Evolutionary conservation across 2,888 invertebrate species (phyloP), one percentile per base, ranked within the genome.

Genomic region (Pterobdella sp.): DNA sequence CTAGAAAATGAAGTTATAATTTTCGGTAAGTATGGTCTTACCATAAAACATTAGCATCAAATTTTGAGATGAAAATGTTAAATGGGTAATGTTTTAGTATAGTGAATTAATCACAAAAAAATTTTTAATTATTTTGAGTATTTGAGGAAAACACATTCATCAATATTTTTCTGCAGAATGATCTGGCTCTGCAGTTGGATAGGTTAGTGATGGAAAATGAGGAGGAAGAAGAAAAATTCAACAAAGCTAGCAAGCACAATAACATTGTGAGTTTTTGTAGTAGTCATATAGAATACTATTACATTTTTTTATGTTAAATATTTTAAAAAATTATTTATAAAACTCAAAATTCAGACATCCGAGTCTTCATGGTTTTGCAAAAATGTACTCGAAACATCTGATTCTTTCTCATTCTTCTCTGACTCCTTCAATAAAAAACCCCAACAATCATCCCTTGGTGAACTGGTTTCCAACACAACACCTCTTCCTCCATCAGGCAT

Each of bases 191-290:
- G 14, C 71, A 71, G 34, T 34, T 71, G 63, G 63, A 34, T 7
- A 60, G 35, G 56, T 37, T 71, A 31, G 63, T 71, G 29, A 29
- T 26, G 34, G 71, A 71, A n/a, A 56, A 71, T 63, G 71, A 71
- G 18, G 71, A 71, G 29, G 60, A 63, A 18, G 60, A 56, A 22
- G 60, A 56, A 26, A 56, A 3, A 3, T 56, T 56, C 60, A 56
- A n/a, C 26, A 22, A 56, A n/a, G 26, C 60, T 26, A 22, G 60
- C 42, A 42, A 42, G 10, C 7, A 42, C 42, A 14, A 42, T 18
- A 42, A 14, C 42, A 7, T 42, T 7, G 7, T 42, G 18, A 7
- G 7, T 42, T 42, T 18, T 42, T 42, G 7, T 18, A 7, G 18
- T 42, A 14, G n/a, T n/a, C n/a, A n/a, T n/a, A n/a, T n/a, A n/a